phyloP scores from a whole-genome alignment of 2,113 vertebrate genomes.

The Helogale parvula region DNA sequence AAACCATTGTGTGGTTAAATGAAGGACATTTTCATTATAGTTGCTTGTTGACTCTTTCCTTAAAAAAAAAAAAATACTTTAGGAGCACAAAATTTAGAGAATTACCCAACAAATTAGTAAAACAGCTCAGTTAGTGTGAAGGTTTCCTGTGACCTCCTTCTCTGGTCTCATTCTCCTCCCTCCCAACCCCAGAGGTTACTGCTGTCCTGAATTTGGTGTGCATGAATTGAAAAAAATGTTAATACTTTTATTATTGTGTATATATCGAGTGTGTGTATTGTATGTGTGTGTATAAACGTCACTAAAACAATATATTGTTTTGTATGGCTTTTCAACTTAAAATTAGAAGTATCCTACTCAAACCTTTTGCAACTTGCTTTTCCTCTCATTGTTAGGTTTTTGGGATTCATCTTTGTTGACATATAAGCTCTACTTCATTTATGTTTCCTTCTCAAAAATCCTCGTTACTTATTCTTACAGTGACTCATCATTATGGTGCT shows the following conservation, averaged over 20 bases:
- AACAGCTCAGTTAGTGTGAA: background rate
- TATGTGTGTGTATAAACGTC: background rate
- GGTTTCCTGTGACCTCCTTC: background rate
- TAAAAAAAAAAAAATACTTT: background rate
- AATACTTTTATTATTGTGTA: background rate
- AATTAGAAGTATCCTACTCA: background rate
- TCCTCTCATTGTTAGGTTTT: constrained; percentile 56
- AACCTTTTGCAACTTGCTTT: constrained; percentile 49
- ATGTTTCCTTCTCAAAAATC: constrained; percentile 40
- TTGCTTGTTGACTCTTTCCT: background rate
- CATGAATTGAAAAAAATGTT: constrained; percentile 30
- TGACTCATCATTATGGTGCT: constrained; percentile 55
- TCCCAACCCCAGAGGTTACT: background rate
- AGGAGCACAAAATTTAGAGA: constrained; percentile 8
- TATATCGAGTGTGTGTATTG: background rate
- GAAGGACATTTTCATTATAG: background rate
- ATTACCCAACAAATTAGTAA: background rate
- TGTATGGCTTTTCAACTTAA: constrained; percentile 21
- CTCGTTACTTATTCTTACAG: constrained; percentile 18
- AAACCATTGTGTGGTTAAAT: constrained; percentile 48
- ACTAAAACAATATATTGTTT: constrained; percentile 24
- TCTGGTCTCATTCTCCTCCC: background rate
- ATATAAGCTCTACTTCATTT: constrained; percentile 44
- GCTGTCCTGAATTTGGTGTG: constrained; percentile 38
- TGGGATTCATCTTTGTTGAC: constrained; percentile 57